Conservation (phyloP, 2,888 invertebrate genomes). For the Pantelozetes paolii region DNA sequence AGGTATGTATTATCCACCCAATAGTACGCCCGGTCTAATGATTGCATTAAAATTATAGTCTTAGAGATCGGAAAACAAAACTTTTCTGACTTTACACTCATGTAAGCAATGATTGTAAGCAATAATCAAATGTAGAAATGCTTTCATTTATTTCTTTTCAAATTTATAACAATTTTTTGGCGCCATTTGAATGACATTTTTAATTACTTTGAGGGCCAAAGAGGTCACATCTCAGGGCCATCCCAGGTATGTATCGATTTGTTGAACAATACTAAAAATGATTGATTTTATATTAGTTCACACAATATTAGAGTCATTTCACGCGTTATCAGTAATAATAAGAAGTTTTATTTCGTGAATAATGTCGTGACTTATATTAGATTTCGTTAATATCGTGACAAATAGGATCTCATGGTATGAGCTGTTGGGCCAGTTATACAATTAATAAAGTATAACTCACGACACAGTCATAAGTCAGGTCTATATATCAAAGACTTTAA, state of each 20-base stretch:
- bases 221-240: not conserved
- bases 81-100: too few species aligned
- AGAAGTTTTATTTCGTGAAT: not conserved
- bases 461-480: not conserved
- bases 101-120: too few species aligned
- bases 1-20: slow-evolving; percentile 4
- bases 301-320: slow-evolving; percentile 3
- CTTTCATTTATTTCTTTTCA: too few species aligned
- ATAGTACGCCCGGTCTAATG: slow-evolving; percentile 17
- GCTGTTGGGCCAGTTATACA: not conserved
- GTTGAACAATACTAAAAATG: slow-evolving; percentile 5
- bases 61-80: not conserved
- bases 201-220: not conserved
- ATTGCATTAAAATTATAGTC: slow-evolving; percentile 7
- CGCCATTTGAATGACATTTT: not conserved
- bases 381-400: slow-evolving; percentile 28
- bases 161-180: not conserved
- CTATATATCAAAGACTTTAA: not conserved
- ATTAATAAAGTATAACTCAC: slow-evolving; percentile 20
- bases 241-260: not conserved
- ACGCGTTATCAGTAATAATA: not conserved
- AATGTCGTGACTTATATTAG: slow-evolving; percentile 2
- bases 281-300: not conserved
- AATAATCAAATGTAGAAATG: too few species aligned
- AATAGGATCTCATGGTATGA: not conserved